These are phyloP conservation scores for Chiloscyllium punctatum DNA, from an alignment of 2,797 vertebrate genomes.

Conservation along the genomic window DNA sequence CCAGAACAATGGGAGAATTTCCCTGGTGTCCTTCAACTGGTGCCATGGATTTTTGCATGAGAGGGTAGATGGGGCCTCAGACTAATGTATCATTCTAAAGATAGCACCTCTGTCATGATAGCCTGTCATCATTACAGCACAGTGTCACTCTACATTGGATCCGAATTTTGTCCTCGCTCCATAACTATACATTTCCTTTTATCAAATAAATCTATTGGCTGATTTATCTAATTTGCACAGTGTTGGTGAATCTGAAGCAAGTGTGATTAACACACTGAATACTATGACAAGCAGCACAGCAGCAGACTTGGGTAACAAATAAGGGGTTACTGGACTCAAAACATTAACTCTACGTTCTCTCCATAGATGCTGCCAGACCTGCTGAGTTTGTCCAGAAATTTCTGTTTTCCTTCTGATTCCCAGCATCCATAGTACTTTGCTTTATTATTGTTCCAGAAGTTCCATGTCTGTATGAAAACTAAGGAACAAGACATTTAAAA, in stretches of 20 bases:
- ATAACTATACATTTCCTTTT: background rate
- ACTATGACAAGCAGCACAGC: background rate
- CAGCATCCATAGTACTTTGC: no score
- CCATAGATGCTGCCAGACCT: no score
- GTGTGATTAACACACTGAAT: background rate
- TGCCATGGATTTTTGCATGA: background rate
- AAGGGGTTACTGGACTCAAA: no score
- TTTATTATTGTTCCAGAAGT: background rate
- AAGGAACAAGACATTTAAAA: background rate
- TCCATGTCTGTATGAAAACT: background rate
- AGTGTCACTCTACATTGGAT: background rate
- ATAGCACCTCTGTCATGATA: background rate
- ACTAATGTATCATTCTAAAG: background rate
- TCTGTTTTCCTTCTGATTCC: no score
- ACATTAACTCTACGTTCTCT: no score
- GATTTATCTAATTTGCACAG: background rate
- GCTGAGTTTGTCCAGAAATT: no score
- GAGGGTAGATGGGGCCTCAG: background rate
- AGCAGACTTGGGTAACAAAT: background rate
- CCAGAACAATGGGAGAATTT: background rate
- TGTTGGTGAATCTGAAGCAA: background rate
- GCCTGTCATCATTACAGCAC: background rate
- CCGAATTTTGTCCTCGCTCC: background rate
- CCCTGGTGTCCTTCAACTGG: background rate
- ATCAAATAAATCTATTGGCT: background rate